Conservation (phyloP, 2,113 vertebrate genomes). For the Gavialis gangeticus region DNA sequence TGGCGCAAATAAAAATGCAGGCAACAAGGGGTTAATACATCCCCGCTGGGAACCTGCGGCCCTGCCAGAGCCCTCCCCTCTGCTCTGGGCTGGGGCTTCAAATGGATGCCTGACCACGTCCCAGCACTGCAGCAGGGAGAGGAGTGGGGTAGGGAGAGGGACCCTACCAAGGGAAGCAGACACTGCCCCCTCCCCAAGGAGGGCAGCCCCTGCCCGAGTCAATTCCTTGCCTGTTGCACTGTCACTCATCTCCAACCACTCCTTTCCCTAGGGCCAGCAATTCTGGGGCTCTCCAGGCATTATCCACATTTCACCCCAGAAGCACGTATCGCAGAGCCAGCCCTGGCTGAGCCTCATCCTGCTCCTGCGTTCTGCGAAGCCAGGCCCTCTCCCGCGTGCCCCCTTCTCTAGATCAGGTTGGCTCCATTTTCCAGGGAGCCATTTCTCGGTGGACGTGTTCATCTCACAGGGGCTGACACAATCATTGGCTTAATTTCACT, state of each 20-base stretch:
- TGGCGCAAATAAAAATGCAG: background rate
- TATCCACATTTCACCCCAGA: too few species aligned
- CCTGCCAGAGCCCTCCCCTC: background rate
- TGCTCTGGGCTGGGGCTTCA: accelerated
- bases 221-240: too few species aligned
- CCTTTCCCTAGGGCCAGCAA: too few species aligned
- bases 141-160: too few species aligned
- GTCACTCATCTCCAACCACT: too few species aligned
- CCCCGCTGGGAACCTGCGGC: background rate
- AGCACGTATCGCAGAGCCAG: too few species aligned
- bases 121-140: too few species aligned
- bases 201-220: too few species aligned
- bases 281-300: too few species aligned
- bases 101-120: accelerated
- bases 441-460: background rate
- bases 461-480: background rate
- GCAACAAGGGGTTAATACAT: accelerated
- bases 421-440: background rate
- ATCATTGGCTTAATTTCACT: background rate
- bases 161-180: too few species aligned
- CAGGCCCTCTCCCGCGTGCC: background rate
- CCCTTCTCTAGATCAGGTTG: background rate
- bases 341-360: background rate
- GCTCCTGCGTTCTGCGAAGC: background rate
- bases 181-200: too few species aligned